phyloP scores from a whole-genome alignment of 2,888 invertebrate genomes.

The Odontocerum albicorne region DNA sequence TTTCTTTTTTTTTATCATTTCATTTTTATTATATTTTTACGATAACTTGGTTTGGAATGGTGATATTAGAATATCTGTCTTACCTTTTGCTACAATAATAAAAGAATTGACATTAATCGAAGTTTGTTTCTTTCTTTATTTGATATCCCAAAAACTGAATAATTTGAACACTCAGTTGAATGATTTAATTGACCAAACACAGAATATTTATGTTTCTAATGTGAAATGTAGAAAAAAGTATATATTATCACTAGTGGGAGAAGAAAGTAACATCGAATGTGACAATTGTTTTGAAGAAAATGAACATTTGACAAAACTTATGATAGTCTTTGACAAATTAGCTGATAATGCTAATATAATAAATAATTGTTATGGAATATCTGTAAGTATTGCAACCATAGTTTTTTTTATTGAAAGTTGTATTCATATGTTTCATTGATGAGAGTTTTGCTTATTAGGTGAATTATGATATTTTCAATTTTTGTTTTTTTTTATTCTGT shows the following conservation, averaged over 20 bases:
- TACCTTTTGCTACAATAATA: background rate
- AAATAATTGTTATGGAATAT: slow-evolving; percentile 18
- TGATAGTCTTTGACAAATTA: slow-evolving; percentile 25
- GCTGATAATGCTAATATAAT: slow-evolving; percentile 24
- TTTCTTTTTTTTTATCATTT: background rate
- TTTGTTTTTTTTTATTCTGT: background rate
- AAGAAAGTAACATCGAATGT: background rate
- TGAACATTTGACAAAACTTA: slow-evolving; percentile 5
- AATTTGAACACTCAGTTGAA: background rate
- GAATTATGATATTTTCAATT: background rate
- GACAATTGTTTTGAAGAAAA: background rate
- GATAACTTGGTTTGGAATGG: background rate
- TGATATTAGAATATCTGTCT: background rate
- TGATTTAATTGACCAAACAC: too few relatives aligned
- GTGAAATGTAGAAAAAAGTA: too few relatives aligned
- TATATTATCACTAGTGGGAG: too few relatives aligned
- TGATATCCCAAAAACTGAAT: background rate
- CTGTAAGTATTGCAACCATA: slow-evolving; percentile 8
- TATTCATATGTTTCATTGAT: background rate
- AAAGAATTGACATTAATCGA: background rate
- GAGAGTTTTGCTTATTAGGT: background rate
- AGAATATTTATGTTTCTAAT: too few relatives aligned
- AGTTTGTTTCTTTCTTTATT: background rate
- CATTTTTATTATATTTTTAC: background rate
- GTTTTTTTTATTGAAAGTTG: background rate